Conservation (phyloP, 1,140 invertebrate species). For the Orchesella cincta region DNA sequence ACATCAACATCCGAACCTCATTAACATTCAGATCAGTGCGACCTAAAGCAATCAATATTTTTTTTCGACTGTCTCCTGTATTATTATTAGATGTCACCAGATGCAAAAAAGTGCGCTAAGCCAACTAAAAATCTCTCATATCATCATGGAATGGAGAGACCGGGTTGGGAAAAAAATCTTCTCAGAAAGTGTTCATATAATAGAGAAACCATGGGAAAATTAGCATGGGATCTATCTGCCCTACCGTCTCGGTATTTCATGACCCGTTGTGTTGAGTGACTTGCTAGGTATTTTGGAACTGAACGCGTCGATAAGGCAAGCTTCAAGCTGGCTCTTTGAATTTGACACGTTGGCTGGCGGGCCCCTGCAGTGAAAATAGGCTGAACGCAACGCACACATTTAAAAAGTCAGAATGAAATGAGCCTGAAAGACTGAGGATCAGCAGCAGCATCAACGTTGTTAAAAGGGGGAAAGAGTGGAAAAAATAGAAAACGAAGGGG, state of each 20-base stretch:
- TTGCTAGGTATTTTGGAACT: neutral
- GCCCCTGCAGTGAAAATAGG: constrained; percentile 6
- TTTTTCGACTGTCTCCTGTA: neutral
- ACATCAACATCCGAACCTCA: neutral
- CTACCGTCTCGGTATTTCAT: neutral
- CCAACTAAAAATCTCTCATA: neutral
- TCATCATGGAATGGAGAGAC: neutral
- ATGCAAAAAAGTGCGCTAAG: constrained; percentile 2
- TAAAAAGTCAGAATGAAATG: constrained; percentile 25
- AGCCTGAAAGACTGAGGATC: constrained; percentile 15
- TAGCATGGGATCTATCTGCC: constrained; percentile 15
- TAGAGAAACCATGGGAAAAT: constrained; percentile 6
- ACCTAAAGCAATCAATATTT: constrained; percentile 2
- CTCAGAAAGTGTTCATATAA: neutral
- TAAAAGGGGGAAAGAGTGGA: neutral
- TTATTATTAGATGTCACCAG: constrained; percentile 13
- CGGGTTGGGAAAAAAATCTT: neutral
- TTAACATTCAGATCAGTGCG: constrained; percentile 15
- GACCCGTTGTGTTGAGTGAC: neutral
- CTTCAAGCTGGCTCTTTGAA: neutral
- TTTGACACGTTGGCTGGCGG: constrained; percentile 2
- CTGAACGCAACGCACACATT: neutral
- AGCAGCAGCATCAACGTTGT: neutral
- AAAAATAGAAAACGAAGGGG: constrained; percentile 15
- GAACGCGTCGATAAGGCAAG: constrained; percentile 6